phyloP scores from a whole-genome alignment of 1,140 invertebrate genomes.

The Euura lappo region DNA sequence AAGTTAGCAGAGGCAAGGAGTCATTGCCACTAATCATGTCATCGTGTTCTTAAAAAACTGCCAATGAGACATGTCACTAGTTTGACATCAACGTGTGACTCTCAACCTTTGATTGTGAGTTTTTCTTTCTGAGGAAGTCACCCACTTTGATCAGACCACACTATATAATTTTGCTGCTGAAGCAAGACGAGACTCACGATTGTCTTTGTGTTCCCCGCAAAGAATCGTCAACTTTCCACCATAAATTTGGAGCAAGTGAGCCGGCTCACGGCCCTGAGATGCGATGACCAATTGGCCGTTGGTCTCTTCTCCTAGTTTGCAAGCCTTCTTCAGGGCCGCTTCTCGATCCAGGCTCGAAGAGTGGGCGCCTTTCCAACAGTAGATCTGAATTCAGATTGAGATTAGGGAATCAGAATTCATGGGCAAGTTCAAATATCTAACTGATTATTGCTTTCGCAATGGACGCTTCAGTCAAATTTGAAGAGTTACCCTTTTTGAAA shows the following conservation, averaged over 20 bases:
- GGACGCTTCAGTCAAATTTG: conserved; percentile 37
- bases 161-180: not conserved
- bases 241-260: conserved; percentile 90
- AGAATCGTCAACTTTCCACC: conserved; percentile 86
- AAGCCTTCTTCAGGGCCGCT: conserved; percentile 67
- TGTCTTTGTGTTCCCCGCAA: conserved; percentile 68
- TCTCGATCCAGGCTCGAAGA: conserved; percentile 71
- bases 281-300: conserved; percentile 77
- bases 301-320: conserved; percentile 69
- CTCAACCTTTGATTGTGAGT: not conserved
- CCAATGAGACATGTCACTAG: too few relatives aligned
- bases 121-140: not conserved
- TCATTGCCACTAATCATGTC: too few relatives aligned
- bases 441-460: conserved; percentile 38
- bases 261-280: conserved; percentile 86
- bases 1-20: too few relatives aligned
- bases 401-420: conserved; percentile 50
- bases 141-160: conserved; percentile 9
- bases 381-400: conserved; percentile 48
- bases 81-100: too few relatives aligned
- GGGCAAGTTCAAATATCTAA: conserved; percentile 15
- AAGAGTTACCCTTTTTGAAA: conserved; percentile 40
- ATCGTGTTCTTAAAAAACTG: too few relatives aligned
- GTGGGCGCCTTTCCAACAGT: conserved; percentile 68
- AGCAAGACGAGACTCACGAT: conserved; percentile 57